Percentiles rank a stretch among this genome's conserved stretches.
phyloP scores from a whole-genome alignment of 2,888 invertebrate species.

The Heterodera filipjevi region DNA sequence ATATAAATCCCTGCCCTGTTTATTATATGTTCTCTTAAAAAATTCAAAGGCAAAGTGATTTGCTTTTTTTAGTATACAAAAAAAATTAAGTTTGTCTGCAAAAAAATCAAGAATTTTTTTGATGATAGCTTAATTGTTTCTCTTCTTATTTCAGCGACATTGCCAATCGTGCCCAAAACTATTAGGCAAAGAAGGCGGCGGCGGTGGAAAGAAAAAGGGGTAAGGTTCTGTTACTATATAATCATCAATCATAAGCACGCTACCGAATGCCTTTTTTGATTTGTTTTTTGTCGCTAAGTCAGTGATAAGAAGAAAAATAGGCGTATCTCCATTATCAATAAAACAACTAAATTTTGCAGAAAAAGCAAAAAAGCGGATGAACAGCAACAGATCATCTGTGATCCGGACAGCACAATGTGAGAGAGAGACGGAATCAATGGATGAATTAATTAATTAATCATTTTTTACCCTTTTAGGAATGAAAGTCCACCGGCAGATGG shows the following conservation, averaged over 20 bases:
- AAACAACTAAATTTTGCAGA: neutral
- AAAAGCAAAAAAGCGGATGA: neutral
- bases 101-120: too few species aligned
- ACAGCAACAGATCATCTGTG: neutral
- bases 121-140: too few species aligned
- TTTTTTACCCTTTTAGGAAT: neutral
- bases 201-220: neutral
- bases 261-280: too few species aligned
- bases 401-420: slow-evolving; percentile 4
- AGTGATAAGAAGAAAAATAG: neutral
- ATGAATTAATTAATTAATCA: neutral
- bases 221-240: too few species aligned
- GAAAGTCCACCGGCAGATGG: slow-evolving; percentile 2
- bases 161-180: neutral
- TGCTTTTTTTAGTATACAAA: too few species aligned
- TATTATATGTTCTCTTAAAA: too few species aligned
- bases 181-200: neutral
- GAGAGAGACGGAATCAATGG: too few species aligned
- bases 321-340: neutral
- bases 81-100: too few species aligned
- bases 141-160: neutral
- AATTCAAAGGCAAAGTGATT: too few species aligned
- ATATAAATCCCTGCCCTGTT: too few species aligned
- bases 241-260: neutral
- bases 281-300: too few species aligned